Percentiles rank a stretch among this genome's conserved stretches.
Evolutionary conservation across 2,888 invertebrate genomes (phyloP).

Genomic region (Ypsolopha scabrella): DNA sequence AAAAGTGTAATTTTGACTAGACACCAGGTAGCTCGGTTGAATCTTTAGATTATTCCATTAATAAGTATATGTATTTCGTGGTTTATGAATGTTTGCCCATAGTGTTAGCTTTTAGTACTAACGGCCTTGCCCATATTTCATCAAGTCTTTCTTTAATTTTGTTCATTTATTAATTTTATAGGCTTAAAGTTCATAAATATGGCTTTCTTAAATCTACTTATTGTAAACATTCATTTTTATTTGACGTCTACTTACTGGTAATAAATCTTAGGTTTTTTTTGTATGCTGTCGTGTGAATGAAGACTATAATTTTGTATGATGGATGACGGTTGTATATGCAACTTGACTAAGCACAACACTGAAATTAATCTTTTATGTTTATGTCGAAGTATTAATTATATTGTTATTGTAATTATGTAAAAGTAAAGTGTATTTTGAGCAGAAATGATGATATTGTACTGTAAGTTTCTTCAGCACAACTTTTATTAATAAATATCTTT

Average conservation of each 20-base stretch:
- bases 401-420: conserved; percentile 12
- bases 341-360: not conserved
- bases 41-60: too few species aligned
- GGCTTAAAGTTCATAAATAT: too few species aligned
- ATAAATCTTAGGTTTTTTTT: not conserved
- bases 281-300: not conserved
- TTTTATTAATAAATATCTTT: conserved; percentile 20
- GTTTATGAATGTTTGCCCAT: too few species aligned
- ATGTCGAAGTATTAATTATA: conserved; percentile 19
- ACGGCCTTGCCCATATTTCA: too few species aligned
- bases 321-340: too few species aligned
- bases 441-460: conserved; percentile 18
- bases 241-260: not conserved
- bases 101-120: too few species aligned
- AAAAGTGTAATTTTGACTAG: too few species aligned
- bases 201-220: not conserved
- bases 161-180: too few species aligned
- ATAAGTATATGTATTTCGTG: too few species aligned
- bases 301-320: not conserved
- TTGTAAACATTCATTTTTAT: not conserved
- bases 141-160: too few species aligned
- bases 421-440: conserved; percentile 20
- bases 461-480: not conserved
- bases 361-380: not conserved
- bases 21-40: too few species aligned